A percentile compares a stretch with the other conserved stretches of the same genome.
phyloP scores from a whole-genome alignment of 1,140 invertebrate species.

The Xylocopa sonorina region DNA sequence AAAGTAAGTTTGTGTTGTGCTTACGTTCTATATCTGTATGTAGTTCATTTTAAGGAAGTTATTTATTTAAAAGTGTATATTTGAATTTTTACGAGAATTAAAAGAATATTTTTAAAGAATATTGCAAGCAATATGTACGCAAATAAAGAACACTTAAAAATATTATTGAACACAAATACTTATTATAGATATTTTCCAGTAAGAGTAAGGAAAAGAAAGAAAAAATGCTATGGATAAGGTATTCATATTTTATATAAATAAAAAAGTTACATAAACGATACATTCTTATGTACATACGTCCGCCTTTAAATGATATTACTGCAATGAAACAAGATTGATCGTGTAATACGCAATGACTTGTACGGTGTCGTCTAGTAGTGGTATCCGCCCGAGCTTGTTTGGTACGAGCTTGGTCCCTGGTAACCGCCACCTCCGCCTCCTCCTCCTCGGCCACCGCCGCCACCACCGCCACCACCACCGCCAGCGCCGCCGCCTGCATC shows the following conservation, averaged over 20 bases:
- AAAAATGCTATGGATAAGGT: conserved; percentile 36
- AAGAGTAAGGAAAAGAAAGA: not conserved
- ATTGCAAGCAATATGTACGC: not conserved
- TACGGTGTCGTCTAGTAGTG: conserved; percentile 56
- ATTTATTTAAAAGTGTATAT: not conserved
- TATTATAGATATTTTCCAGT: not conserved
- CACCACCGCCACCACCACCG: conserved; percentile 15
- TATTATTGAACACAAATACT: not conserved
- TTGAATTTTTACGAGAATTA: not conserved
- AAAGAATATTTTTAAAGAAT: not conserved
- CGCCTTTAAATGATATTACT: conserved; percentile 43
- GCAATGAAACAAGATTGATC: conserved; percentile 41
- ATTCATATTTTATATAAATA: conserved; percentile 57
- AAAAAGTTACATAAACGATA: conserved; percentile 57
- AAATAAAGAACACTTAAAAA: not conserved
- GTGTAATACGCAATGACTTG: conserved; percentile 53
- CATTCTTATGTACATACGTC: conserved; percentile 69
- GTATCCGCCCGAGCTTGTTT: conserved; percentile 67
- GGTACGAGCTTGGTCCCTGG: conserved; percentile 70
- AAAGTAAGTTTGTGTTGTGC: too few relatives aligned
- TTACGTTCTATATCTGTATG: too few relatives aligned
- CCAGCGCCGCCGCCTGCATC: conserved; percentile 11
- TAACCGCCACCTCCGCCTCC: conserved; percentile 48
- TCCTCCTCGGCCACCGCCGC: conserved; percentile 27
- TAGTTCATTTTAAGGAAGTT: too few relatives aligned